phyloP scores from a whole-genome alignment of 1,140 invertebrate species.

The honey bee (Apis mellifera) region DNA sequence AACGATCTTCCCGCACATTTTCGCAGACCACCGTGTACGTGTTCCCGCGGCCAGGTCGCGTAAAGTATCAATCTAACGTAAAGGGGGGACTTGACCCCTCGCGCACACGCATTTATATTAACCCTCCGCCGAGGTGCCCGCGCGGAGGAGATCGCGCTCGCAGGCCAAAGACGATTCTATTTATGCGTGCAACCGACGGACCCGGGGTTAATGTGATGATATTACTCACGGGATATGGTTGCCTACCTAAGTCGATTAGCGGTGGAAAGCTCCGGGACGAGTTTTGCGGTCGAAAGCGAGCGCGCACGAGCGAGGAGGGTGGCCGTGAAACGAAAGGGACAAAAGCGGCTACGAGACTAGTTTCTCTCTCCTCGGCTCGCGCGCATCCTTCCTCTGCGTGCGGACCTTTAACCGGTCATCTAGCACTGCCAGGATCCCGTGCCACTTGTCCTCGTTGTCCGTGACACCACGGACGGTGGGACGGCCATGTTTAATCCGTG shows the following conservation, averaged over 20 bases:
- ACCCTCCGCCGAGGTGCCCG: constrained; percentile 58
- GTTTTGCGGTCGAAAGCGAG: constrained; percentile 66
- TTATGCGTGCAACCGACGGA: constrained; percentile 72
- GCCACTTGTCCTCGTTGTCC: constrained; percentile 14
- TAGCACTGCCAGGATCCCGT: constrained; percentile 49
- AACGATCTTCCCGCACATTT: constrained; percentile 30
- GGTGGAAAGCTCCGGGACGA: constrained; percentile 63
- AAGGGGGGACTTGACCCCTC: constrained; percentile 46
- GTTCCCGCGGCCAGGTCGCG: constrained; percentile 37
- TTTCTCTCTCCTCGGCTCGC: constrained; percentile 36
- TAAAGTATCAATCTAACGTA: constrained; percentile 64
- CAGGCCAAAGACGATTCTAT: constrained; percentile 73
- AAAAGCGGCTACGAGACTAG: constrained; percentile 62
- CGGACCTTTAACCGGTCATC: constrained; percentile 57
- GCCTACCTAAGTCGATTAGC: constrained; percentile 72
- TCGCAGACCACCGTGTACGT: constrained; percentile 29
- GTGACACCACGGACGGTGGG: neutral
- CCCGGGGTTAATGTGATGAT: constrained; percentile 73
- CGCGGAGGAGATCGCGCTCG: constrained; percentile 66
- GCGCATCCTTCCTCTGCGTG: constrained; percentile 8
- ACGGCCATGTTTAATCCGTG: neutral
- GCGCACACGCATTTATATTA: constrained; percentile 59
- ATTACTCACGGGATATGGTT: constrained; percentile 74
- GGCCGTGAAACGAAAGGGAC: constrained; percentile 59
- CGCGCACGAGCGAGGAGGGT: constrained; percentile 54